Evolutionary conservation across 2,888 invertebrate genomes (phyloP).

Genomic region (Melanargia galathea): DNA sequence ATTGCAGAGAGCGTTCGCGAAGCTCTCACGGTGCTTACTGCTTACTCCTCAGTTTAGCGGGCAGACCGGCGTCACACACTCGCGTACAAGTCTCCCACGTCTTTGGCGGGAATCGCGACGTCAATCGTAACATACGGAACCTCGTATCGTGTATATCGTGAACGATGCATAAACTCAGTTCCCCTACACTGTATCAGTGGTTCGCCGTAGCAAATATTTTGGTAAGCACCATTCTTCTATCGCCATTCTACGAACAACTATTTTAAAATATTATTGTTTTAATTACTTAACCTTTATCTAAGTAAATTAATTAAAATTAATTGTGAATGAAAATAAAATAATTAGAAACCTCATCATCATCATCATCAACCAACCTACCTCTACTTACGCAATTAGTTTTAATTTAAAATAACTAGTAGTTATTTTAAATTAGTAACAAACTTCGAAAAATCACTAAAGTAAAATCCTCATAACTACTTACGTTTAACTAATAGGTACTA

Average conservation of each 20-base stretch:
- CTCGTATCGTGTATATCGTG: slow-evolving; percentile 60
- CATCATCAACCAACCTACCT: too few relatives aligned
- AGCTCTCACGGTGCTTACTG: slow-evolving; percentile 70
- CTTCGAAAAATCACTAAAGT: too few relatives aligned
- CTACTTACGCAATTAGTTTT: too few relatives aligned
- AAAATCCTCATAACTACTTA: too few relatives aligned
- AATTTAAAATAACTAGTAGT: too few relatives aligned
- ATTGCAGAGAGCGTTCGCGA: slow-evolving; percentile 78
- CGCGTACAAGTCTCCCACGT: slow-evolving; percentile 54
- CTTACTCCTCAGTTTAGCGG: slow-evolving; percentile 80
- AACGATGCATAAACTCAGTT: slow-evolving; percentile 50
- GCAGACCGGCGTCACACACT: slow-evolving; percentile 67
- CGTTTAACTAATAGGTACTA: too few relatives aligned
- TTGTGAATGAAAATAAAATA: too few relatives aligned
- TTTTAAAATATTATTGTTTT: too few relatives aligned
- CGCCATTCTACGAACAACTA: neutral
- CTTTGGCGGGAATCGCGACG: slow-evolving; percentile 69
- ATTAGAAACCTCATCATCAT: too few relatives aligned
- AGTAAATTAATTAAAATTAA: too few relatives aligned
- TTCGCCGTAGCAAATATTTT: slow-evolving; percentile 30
- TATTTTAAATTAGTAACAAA: too few relatives aligned
- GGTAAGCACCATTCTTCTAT: slow-evolving; percentile 28
- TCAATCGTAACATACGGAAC: slow-evolving; percentile 48
- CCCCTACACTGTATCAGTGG: slow-evolving; percentile 23
- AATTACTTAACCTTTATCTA: too few relatives aligned